phyloP scores from a whole-genome alignment of 2,113 vertebrate species.

The Phylloscopus trochilus region DNA sequence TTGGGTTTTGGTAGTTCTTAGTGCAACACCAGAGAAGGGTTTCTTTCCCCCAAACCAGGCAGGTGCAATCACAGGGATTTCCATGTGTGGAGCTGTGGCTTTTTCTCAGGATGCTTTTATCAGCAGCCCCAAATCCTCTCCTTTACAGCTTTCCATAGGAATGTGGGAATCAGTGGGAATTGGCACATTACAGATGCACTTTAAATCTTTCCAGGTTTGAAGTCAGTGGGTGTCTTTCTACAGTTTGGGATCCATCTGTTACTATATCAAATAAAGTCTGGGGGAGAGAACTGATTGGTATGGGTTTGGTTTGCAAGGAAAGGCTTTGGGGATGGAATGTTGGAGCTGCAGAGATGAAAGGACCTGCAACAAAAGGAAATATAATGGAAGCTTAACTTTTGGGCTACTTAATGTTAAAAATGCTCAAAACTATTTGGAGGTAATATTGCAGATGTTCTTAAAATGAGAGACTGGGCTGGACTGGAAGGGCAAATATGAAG shows the following conservation, averaged over 20 bases:
- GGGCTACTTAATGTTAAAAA: not conserved
- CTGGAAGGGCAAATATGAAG: not conserved
- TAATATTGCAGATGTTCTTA: not conserved
- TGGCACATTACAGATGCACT: constrained; percentile 38
- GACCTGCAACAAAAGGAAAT: not conserved
- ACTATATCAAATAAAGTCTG: not conserved
- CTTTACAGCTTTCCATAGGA: not conserved
- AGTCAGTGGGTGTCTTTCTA: constrained; percentile 13
- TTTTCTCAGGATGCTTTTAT: not conserved
- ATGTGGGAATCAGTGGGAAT: not conserved
- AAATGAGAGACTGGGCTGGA: not conserved
- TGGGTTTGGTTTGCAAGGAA: not conserved
- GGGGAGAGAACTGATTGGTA: not conserved
- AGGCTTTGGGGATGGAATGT: not conserved
- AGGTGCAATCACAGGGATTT: not conserved
- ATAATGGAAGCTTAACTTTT: not conserved
- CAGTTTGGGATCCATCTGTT: constrained; percentile 49
- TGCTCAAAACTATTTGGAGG: not conserved
- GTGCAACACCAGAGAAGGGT: not conserved
- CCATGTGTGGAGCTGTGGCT: not conserved
- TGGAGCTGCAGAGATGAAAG: not conserved
- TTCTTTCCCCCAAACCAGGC: not conserved
- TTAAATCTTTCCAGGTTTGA: constrained; percentile 45
- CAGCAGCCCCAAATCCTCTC: not conserved
- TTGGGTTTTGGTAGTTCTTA: not conserved